phyloP scores from a whole-genome alignment of 2,797 vertebrate genomes.

The Protosalanx chinensis region DNA sequence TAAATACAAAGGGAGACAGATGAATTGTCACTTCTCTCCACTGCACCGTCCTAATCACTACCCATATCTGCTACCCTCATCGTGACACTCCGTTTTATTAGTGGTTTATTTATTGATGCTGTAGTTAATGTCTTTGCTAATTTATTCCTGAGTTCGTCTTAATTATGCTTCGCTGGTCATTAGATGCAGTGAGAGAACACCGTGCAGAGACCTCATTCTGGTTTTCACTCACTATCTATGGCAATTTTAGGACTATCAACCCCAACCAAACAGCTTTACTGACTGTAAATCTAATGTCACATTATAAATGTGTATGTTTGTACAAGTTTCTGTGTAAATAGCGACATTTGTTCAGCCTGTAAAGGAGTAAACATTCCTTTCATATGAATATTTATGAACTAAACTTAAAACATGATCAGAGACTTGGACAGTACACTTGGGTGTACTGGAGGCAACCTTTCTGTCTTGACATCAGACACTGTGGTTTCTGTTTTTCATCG shows the following conservation, averaged over 20 bases:
- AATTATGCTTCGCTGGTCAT: conserved; percentile 27
- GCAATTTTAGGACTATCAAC: background rate
- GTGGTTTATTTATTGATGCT: conserved; percentile 44
- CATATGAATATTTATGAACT: conserved; percentile 25
- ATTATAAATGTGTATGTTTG: background rate
- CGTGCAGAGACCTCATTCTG: background rate
- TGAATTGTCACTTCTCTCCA: conserved; percentile 7
- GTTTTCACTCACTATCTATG: conserved; percentile 3
- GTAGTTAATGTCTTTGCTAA: conserved; percentile 34
- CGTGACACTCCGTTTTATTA: conserved; percentile 31
- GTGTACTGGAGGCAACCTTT: background rate
- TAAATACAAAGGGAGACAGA: conserved; percentile 24
- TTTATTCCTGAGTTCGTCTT: conserved; percentile 30
- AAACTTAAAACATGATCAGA: conserved; percentile 38
- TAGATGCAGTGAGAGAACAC: conserved; percentile 11
- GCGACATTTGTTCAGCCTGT: background rate
- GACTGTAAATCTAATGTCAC: background rate
- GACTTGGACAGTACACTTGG: conserved; percentile 13
- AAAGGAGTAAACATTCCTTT: background rate
- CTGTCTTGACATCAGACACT: background rate
- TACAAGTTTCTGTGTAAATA: background rate
- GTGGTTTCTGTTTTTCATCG: background rate
- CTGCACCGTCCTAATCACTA: background rate
- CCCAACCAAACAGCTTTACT: background rate
- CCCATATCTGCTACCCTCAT: conserved; percentile 1